Evolutionary conservation across 2,888 invertebrate species (phyloP), one percentile per base, ranked within the genome.

Genomic region (Polydesmus complanatus): DNA sequence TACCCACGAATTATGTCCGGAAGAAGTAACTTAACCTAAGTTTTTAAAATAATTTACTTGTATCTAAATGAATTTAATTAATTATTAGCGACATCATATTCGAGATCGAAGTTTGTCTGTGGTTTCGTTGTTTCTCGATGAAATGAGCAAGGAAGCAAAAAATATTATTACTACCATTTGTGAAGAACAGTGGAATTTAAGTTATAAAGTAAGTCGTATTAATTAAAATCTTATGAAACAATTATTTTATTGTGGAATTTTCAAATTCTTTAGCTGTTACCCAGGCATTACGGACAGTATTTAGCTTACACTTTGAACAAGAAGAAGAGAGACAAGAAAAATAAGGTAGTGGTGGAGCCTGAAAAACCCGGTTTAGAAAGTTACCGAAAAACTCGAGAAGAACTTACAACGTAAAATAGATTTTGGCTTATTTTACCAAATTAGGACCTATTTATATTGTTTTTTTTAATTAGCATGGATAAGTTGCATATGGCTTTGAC

Each of bases 101-200:
- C 83, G 95, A 59, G 95, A 96, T 69, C 81, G 95, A 65, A 94
- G 94, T 70, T 78, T 98, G 23, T 94, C 92, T 27, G 90, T 96
- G 51, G 96, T 97, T 0, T 96, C 97, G 70, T 88, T 93, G 80
- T 97, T 94, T 73, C 78, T 99, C 61, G 97, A 98, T 73, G 96
- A 98, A 77, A 96, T 98, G 90, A 92, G 96, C 0, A 95, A 95
- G 74, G 96, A 97, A 74, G 94, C 94, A 0, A 95, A 96, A 74
- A 96, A 96, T 73, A 96, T 99, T 49, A 94, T 98, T 54, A 95
- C 95, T 1, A 92, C 95, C 3, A 93, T 98, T 69, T 96, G 96
- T 77, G 96, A 98, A 74, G 95, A 97, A 70, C 97, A 98, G 71
- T 94, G 96, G 73, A 88, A 88, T 65, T 86, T 99, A 83, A 90